Percentiles rank a stretch among this genome's conserved stretches.
Conservation (phyloP, 2,888 invertebrate genomes). For the Azorinus chamasolen region DNA sequence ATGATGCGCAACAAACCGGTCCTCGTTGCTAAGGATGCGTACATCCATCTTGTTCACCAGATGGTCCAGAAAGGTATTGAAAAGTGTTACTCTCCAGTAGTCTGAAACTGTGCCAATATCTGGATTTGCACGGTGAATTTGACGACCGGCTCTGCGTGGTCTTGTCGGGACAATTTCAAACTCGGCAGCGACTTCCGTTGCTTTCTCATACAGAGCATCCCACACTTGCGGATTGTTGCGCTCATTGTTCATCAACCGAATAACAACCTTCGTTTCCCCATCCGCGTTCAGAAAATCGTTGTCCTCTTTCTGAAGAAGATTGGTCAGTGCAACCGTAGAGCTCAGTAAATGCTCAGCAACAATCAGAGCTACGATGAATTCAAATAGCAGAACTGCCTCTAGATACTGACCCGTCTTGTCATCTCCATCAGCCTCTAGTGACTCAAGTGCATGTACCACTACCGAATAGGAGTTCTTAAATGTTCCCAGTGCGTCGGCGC, state of each 20-base stretch:
- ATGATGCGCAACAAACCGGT: too few species aligned
- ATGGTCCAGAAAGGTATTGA: too few species aligned
- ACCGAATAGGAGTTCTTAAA: conserved; percentile 37
- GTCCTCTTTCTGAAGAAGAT: conserved; percentile 13
- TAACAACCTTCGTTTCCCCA: conserved; percentile 27
- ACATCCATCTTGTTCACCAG: too few species aligned
- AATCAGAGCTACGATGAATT: conserved; percentile 34
- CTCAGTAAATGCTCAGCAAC: conserved; percentile 40
- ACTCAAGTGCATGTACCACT: conserved; percentile 31
- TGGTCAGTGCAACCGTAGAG: conserved; percentile 28
- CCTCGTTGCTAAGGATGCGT: too few species aligned
- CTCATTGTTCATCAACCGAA: conserved; percentile 18
- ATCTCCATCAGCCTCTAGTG: conserved; percentile 34
- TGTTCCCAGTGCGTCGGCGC: conserved; percentile 38
- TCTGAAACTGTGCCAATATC: too few species aligned
- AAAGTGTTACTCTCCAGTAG: too few species aligned
- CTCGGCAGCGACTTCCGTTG: too few species aligned
- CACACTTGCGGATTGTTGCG: conserved; percentile 1
- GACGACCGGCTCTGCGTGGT: too few species aligned
- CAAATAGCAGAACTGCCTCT: conserved; percentile 37
- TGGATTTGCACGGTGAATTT: too few species aligned
- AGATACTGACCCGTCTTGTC: conserved; percentile 35
- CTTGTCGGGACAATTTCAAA: too few species aligned
- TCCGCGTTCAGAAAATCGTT: conserved; percentile 38
- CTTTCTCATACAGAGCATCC: too few species aligned